Conservation (phyloP, 2,113 vertebrate genomes). For the Alces alces region DNA sequence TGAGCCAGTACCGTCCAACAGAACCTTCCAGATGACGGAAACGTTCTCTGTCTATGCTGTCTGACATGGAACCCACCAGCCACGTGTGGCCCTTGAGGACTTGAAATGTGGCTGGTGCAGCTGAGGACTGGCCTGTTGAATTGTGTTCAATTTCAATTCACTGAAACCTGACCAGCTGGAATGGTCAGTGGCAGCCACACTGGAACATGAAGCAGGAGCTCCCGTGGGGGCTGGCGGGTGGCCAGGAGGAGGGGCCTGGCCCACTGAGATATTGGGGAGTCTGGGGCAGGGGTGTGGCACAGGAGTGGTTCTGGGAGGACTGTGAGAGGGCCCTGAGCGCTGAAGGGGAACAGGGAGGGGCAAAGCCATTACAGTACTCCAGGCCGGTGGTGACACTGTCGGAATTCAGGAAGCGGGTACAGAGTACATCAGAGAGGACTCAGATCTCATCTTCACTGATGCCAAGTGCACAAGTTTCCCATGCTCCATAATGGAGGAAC, state of each 20-base stretch:
- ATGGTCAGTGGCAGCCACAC: no score
- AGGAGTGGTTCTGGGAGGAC: neutral
- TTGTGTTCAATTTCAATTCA: no score
- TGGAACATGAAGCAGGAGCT: neutral
- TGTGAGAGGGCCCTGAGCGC: neutral
- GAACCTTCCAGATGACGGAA: neutral
- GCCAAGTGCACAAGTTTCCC: no score
- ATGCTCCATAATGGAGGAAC: neutral
- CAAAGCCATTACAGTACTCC: neutral
- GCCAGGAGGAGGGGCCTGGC: neutral
- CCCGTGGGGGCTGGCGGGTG: no score
- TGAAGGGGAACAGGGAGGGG: neutral
- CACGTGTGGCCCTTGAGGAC: neutral
- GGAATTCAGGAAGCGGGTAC: fast-evolving
- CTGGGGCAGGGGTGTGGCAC: fast-evolving
- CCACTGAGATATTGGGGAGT: neutral
- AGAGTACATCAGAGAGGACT: neutral
- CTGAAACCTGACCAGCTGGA: neutral
- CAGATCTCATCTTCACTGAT: neutral
- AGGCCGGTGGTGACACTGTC: neutral
- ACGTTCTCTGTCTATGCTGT: neutral
- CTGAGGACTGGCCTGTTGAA: neutral
- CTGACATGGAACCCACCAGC: neutral
- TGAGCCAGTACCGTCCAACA: fast-evolving
- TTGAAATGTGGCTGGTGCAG: neutral